These are phyloP conservation scores for Hyperoodon ampullatus DNA, from an alignment of 2,113 vertebrate genomes.

Conservation along the genomic window DNA sequence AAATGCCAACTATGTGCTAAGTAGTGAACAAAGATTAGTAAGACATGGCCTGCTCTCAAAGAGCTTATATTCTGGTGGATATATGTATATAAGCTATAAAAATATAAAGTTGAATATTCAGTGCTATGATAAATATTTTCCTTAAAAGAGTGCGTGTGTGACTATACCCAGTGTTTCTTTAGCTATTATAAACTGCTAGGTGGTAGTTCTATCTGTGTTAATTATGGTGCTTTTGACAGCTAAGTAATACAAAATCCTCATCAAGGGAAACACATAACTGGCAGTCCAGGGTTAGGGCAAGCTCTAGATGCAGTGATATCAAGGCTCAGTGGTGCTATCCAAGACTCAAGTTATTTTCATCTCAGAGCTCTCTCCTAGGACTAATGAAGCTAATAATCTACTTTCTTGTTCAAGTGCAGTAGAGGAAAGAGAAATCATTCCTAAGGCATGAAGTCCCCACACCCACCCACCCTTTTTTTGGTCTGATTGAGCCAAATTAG, in stretches of 20 bases:
- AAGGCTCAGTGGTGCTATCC: background rate
- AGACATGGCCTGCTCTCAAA: background rate
- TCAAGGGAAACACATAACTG: background rate
- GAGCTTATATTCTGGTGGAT: background rate
- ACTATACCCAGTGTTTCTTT: background rate
- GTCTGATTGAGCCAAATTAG: background rate
- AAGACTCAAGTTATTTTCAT: background rate
- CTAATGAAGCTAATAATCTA: background rate
- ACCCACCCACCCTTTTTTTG: background rate
- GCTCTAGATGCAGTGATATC: background rate
- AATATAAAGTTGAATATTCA: background rate
- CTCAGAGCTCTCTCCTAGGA: background rate
- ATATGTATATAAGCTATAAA: background rate
- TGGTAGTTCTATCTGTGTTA: background rate
- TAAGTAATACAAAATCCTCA: background rate
- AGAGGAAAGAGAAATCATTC: background rate
- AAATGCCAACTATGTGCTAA: background rate
- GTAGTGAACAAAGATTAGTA: background rate
- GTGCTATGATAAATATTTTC: background rate
- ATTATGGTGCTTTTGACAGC: background rate
- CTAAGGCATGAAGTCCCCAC: background rate
- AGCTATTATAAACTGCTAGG: background rate
- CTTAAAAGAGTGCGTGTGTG: conserved; percentile 2
- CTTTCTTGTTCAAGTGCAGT: background rate
- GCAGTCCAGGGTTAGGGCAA: background rate